Base-by-base conservation (phyloP, 2,888 invertebrate genomes). In the Drosophila glabriapex region DNA sequence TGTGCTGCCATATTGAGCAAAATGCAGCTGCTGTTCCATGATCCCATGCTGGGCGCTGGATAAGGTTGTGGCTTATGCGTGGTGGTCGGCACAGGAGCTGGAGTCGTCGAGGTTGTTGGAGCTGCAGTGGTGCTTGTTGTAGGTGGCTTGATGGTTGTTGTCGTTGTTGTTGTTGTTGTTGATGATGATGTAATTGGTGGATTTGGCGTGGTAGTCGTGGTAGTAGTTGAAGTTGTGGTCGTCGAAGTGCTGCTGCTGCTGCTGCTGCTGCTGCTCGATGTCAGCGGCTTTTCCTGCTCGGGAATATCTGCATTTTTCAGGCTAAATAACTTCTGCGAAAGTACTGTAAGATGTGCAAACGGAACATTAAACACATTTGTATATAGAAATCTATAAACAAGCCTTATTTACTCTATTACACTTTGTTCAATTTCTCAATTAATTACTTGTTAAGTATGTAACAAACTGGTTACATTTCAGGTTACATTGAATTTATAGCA, bases 11-110 rank as follows among this genome's bases (percentile, higher is more conserved):
- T 95, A 92, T 95, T 94, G 10, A 95, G 92, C 58, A 96, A 89
- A 33, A 97, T 94, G 87, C 97, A 97, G 9, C 95, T 95, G 0
- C 94, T 90, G 84, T 95, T 95, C 95, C 95, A 95, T 71, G 91
- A 94, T 49, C 94, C 95, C 56, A 92, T 89, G 16, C 80, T 75
- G 4, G 93, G 92, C 3, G 92, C 76, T n/a, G 92, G 89, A 41
- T 92, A 90, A 3, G 93, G 91, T n/a, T 91, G 86, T 39, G 93
- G 91, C n/a, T 73, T 82, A 29, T 89, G 85, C 29, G 92, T 87
- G 76, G 80, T 94, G 6, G 89, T 77, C 22, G 92, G 86, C 71
- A 84, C 85, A 65, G 76, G 89, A 41, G 88, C 85, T 25, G 93
- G 80, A 28, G 92, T 91, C 67, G 92, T 91, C 66, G 84, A 86